Base-by-base conservation (phyloP, 2,113 vertebrate genomes). In the Hipposideros armiger region DNA sequence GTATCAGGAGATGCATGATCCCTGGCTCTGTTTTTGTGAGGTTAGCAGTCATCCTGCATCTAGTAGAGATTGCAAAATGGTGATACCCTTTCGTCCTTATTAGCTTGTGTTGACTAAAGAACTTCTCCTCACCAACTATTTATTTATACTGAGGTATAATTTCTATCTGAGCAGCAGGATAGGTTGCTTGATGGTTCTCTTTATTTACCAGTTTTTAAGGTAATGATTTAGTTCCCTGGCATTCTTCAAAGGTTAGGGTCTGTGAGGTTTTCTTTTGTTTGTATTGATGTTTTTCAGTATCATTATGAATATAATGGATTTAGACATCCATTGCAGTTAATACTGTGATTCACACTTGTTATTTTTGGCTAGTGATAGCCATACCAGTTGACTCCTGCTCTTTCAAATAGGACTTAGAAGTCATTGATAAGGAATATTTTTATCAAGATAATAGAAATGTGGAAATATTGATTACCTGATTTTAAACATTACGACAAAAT, bases 191-290 rank as follows among this genome's bases (percentile, higher is more conserved):
- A 82, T 60, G 42, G n/a, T 83, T 83, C 45, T 78, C 66, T 62
- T 91, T 58, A 32, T 70, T 91, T 69, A 62, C 42, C 20, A 72
- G 32, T 83, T 52, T 72, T 60, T 82, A 91, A 91, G 77, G 47
- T 69, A 80, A 90, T 82, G 32, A 30, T 24, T 60, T 91, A 30
- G 22, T 80, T 32, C 14, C 9, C 2, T 69, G 69, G 54, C 77
- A 60, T 72, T 72, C 52, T 47, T 70, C 15, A 91, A 47, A 80
- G 15, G 22, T 26, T 26, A n/a, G 67, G 50, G 32, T 50, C 54
- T 72, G 17, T 80, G 62, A 11, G 22, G 54, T 82, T 60, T 82
- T 60, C 10, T 50, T 72, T 60, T 36, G 19, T 56, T 67, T 40
- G 36, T 73, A 58, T 73, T 32, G 54, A 4, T 81, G n/a, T 32